Evolutionary conservation across 92 coral and sea anemone genomes (phyloP).

Genomic region (Isaurus tuberculatus): DNA sequence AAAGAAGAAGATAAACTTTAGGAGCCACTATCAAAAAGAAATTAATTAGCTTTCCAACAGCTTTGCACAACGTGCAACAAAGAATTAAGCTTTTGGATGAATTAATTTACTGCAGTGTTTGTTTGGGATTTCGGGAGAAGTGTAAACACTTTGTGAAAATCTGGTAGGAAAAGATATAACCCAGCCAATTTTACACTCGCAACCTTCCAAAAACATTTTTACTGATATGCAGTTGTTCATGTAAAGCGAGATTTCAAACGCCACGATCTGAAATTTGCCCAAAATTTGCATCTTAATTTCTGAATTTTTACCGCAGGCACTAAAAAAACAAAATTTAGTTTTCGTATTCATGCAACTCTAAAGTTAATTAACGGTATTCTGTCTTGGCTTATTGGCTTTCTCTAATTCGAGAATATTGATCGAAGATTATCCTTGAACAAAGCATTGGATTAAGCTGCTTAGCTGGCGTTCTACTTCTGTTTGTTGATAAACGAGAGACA

Average conservation of each 20-base stretch:
- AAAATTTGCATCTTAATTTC: not conserved
- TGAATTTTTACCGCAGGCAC: not conserved
- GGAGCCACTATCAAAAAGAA: not conserved
- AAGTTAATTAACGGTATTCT: constrained; percentile 34
- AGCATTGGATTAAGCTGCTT: not conserved
- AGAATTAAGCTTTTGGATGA: not conserved
- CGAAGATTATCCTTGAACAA: constrained; percentile 6
- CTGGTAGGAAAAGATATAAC: not conserved
- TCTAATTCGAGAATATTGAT: constrained; percentile 27
- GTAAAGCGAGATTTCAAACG: not conserved
- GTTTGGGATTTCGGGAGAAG: not conserved
- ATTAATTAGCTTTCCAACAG: not conserved
- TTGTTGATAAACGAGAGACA: not conserved
- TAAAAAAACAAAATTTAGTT: not conserved
- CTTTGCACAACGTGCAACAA: not conserved
- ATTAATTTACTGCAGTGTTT: not conserved
- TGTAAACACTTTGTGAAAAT: not conserved
- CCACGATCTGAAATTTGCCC: too few relatives aligned
- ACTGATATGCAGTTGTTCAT: not conserved
- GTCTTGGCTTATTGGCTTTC: constrained; percentile 29
- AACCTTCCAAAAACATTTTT: not conserved
- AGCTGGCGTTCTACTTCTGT: not conserved
- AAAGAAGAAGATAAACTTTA: not conserved
- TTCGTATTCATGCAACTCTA: constrained; percentile 2
- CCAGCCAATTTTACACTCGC: not conserved